Base-by-base conservation (phyloP, 1,140 invertebrate genomes). In the Monomorium pharaonis region DNA sequence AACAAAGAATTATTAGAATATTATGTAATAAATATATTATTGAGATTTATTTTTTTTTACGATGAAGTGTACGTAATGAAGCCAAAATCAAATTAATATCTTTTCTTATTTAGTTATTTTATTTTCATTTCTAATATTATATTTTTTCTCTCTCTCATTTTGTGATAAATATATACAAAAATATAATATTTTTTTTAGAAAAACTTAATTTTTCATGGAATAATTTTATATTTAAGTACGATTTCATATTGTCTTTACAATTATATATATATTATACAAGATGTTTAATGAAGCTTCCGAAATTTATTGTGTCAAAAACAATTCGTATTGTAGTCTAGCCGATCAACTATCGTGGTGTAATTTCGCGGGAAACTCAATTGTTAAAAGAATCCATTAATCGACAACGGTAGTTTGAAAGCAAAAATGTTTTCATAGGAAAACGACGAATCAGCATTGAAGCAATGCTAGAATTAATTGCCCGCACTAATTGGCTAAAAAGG, bases 21-120 rank as follows among this genome's bases (percentile, higher is more conserved):
- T 9, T 65, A 21, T 37, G 27, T 58, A 51, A 75, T 47, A 87
- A 54, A 63, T 62, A 69, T 85, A 80, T 88, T 81, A 85, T 27
- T 33, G 21, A 47, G 51, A 47, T 44, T 85, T 44, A 62, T 54
- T 80, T 30, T 65, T n/a, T 60, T 37, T 2, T 21, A 4, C 6
- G 37, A 77, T 47, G 5, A 9, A 27, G 51, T 37, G 37, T 37
- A 37, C 37, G 37, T 54, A 54, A 49, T 14, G 6, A 65, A 80
- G 67, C 78, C 47, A 65, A 70, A n/a, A 85, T 86, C 81, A 62
- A 83, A 86, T 63, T 47, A 44, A 16, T 51, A 72, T 62, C 14
- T 44, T 27, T 24, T 27, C 2, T n/a, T 9, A 54, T 21, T 7
- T 7, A 21, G 7, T 58, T 58, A 10, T 56, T 56, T 58, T 14